These are phyloP conservation scores for Coremacera marginata DNA, from an alignment of 2,888 invertebrate species.

Conservation along the genomic window DNA sequence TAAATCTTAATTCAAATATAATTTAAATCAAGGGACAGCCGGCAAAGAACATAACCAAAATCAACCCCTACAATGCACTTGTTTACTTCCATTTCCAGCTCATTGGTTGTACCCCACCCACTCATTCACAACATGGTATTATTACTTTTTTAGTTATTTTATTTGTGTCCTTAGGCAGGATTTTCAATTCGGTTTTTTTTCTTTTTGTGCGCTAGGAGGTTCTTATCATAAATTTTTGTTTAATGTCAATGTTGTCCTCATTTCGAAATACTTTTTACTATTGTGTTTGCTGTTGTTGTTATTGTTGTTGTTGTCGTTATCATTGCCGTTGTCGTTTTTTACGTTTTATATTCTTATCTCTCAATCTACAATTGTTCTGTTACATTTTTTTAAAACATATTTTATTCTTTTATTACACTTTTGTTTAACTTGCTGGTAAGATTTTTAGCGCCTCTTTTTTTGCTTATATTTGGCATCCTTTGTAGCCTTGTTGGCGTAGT, in stretches of 20 bases:
- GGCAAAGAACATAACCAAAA: no score
- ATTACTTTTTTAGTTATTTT: not conserved
- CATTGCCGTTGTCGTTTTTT: not conserved
- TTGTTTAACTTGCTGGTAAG: conserved; percentile 20
- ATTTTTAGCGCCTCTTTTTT: not conserved
- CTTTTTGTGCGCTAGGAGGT: not conserved
- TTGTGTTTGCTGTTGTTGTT: not conserved
- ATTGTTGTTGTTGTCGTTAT: not conserved
- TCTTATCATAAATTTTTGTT: conserved; percentile 28
- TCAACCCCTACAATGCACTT: no score
- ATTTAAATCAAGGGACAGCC: no score
- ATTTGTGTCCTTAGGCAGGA: not conserved
- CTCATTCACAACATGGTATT: not conserved
- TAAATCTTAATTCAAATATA: no score
- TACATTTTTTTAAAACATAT: not conserved
- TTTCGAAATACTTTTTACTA: conserved; percentile 10
- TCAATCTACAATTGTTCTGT: not conserved
- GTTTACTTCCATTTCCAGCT: no score
- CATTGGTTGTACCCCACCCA: no score
- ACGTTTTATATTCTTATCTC: conserved; percentile 2
- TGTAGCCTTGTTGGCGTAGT: not conserved
- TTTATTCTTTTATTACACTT: not conserved
- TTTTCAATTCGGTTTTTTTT: not conserved
- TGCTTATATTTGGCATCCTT: not conserved
- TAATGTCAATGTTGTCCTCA: conserved; percentile 33